These are phyloP conservation scores for Crotalus helleri DNA, from an alignment of 2,113 vertebrate species.

Conservation along the genomic window DNA sequence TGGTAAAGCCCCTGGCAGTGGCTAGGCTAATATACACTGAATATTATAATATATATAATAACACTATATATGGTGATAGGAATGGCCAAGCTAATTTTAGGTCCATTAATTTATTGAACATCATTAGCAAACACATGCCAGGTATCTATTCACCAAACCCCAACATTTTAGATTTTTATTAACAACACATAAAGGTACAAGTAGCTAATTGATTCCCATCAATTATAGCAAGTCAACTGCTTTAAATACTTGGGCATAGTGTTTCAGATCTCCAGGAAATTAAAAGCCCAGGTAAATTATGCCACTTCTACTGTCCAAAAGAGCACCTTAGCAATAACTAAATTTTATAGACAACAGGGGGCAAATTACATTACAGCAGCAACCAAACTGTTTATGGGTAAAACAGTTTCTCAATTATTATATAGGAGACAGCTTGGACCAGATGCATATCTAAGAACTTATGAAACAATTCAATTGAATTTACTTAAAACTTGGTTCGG, in stretches of 20 bases:
- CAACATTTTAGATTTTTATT: background rate
- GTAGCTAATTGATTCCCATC: background rate
- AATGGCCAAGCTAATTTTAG: too few species aligned
- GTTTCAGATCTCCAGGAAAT: background rate
- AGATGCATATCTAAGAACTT: background rate
- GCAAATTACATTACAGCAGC: background rate
- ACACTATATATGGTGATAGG: too few species aligned
- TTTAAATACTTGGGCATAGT: background rate
- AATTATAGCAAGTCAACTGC: background rate
- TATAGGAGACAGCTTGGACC: background rate
- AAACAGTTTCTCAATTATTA: background rate
- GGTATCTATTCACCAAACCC: too few species aligned
- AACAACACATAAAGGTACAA: background rate
- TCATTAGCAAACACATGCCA: too few species aligned
- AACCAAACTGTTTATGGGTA: background rate
- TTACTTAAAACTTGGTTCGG: background rate
- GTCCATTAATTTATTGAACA: too few species aligned
- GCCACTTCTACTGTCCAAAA: background rate
- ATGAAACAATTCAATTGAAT: background rate
- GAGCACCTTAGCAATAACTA: background rate
- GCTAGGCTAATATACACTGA: too few species aligned
- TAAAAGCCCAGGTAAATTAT: background rate
- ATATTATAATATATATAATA: too few species aligned
- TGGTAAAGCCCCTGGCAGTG: too few species aligned
- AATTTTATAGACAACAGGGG: background rate